Evolutionary conservation across 2,113 vertebrate species (phyloP).

Genomic region (Apodemus speciosus): DNA sequence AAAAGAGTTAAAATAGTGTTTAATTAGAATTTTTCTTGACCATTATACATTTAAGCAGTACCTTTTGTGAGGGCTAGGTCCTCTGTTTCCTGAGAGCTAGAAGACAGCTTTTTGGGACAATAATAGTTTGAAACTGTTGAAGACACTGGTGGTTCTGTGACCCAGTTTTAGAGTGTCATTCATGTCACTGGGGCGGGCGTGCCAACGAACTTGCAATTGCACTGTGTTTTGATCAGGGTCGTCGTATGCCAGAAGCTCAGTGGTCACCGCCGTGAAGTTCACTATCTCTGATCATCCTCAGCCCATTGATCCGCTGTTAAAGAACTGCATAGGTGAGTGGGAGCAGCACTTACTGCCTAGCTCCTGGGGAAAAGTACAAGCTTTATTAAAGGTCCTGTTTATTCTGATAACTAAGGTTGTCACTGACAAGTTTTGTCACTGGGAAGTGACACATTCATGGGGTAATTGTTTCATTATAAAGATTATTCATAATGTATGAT

Average conservation of each 20-base stretch:
- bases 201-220: background rate
- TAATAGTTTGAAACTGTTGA: constrained; percentile 22
- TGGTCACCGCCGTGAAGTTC: constrained; percentile 98
- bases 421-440: background rate
- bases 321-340: constrained; percentile 96
- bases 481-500: background rate
- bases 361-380: background rate
- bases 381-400: background rate
- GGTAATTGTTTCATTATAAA: constrained; percentile 41
- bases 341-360: background rate
- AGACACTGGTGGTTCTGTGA: constrained; percentile 8
- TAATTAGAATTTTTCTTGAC: background rate
- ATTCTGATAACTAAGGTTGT: constrained; percentile 14
- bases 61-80: background rate
- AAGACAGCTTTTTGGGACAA: background rate
- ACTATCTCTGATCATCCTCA: constrained; percentile 99
- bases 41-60: constrained; percentile 21
- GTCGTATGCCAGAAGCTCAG: constrained; percentile 97
- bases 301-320: constrained; percentile 96
- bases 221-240: constrained; percentile 87
- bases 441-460: background rate
- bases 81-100: background rate
- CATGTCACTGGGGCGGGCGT: background rate
- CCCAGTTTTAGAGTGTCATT: constrained; percentile 10
- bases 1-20: background rate